phyloP scores from a whole-genome alignment of 2,888 invertebrate genomes.

The Selenia dentaria region DNA sequence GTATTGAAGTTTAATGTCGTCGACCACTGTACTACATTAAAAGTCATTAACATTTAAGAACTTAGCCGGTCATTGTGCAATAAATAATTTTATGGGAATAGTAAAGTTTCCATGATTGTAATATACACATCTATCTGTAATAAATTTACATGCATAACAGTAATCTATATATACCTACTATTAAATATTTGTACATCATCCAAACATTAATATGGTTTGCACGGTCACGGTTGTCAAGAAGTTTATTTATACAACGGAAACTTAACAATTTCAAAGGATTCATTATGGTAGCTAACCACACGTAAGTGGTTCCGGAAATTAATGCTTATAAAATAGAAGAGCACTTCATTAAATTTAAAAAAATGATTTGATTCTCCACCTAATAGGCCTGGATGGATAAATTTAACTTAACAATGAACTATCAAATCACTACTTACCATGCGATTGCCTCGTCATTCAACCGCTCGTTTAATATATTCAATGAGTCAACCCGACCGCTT shows the following conservation, averaged over 20 bases:
- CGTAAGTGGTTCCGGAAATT: background rate
- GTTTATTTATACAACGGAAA: background rate
- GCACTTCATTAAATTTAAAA: conserved; percentile 13
- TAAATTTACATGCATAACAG: too few species aligned
- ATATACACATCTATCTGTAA: too few species aligned
- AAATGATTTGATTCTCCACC: conserved; percentile 9
- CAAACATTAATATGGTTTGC: too few species aligned
- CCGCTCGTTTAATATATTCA: conserved; percentile 43
- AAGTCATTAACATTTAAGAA: background rate
- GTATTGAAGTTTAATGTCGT: conserved; percentile 5
- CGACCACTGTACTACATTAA: background rate
- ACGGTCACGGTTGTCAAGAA: background rate
- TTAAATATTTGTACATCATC: background rate
- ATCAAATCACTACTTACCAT: conserved; percentile 39
- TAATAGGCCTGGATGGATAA: conserved; percentile 28
- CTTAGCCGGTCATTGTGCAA: background rate
- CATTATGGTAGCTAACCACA: background rate
- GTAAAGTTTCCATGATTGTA: too few species aligned
- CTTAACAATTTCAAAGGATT: background rate
- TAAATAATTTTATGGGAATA: background rate
- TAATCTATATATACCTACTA: too few species aligned
- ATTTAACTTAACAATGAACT: conserved; percentile 39
- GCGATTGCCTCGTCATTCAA: conserved; percentile 39
- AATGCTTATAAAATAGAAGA: conserved; percentile 15
- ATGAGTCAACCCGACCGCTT: conserved; percentile 37